Conservation (phyloP, 2,113 vertebrate genomes). For the Platysternon megacephalum region DNA sequence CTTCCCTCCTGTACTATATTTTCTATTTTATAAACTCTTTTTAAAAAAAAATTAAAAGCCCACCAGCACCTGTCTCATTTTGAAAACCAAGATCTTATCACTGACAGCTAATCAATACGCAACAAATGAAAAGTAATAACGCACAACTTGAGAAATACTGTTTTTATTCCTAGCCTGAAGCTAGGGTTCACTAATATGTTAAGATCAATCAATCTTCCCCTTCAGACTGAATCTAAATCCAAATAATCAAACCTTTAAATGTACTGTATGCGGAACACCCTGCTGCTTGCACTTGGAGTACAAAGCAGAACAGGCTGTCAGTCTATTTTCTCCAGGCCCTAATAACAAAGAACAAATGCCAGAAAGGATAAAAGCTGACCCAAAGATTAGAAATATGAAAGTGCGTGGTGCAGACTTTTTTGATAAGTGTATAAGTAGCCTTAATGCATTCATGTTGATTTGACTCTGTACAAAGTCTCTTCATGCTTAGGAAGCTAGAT, state of each 20-base stretch:
- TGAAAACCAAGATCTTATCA: conserved; percentile 65
- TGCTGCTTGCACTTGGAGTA: neutral
- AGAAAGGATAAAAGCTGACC: neutral
- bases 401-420: fast-evolving
- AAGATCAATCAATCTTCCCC: conserved; percentile 69
- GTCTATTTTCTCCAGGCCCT: neutral
- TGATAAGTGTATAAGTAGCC: neutral
- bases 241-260: conserved; percentile 48
- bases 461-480: neutral
- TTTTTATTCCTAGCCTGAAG: conserved; percentile 69
- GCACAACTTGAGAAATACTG: conserved; percentile 69
- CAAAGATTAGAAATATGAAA: fast-evolving
- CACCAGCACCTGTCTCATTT: conserved; percentile 62
- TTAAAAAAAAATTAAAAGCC: conserved; percentile 51
- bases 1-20: neutral
- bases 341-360: neutral
- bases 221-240: conserved; percentile 36
- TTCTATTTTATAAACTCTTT: conserved; percentile 31
- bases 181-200: conserved; percentile 49
- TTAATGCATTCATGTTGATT: neutral
- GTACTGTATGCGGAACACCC: conserved; percentile 10
- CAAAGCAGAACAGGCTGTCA: neutral
- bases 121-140: conserved; percentile 80
- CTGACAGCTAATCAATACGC: conserved; percentile 79
- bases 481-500: neutral